Evolutionary conservation across 2,113 vertebrate genomes (phyloP).

Genomic region (Cygnus buccinator): DNA sequence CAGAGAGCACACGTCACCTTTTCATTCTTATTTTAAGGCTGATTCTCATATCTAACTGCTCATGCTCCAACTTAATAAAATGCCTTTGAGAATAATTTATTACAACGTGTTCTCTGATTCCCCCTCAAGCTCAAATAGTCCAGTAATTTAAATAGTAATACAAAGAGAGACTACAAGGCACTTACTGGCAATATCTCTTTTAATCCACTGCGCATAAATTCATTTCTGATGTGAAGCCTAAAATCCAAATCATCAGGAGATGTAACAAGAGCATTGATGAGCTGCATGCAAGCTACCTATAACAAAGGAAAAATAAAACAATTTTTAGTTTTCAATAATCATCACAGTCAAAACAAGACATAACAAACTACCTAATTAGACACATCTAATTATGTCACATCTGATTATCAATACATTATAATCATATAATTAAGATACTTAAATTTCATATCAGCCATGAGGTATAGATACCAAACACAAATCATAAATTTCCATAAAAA

Average conservation of each 20-base stretch:
- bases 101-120: neutral
- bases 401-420: neutral
- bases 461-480: neutral
- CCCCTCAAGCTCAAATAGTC: conserved; percentile 41
- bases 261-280: conserved; percentile 98
- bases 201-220: conserved; percentile 98
- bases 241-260: conserved; percentile 98
- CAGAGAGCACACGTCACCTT: conserved; percentile 22
- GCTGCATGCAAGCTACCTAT: conserved; percentile 98
- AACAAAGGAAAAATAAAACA: conserved; percentile 58
- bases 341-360: conserved; percentile 7
- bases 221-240: conserved; percentile 98
- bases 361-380: neutral
- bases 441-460: neutral
- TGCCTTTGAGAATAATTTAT: neutral
- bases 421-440: neutral
- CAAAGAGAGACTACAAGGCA: conserved; percentile 54
- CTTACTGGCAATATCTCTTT: conserved; percentile 96
- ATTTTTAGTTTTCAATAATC: conserved; percentile 19
- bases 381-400: neutral
- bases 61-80: conserved; percentile 39
- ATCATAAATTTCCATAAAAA: neutral
- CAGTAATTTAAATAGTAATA: conserved; percentile 83
- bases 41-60: conserved; percentile 28
- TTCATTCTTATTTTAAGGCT: conserved; percentile 48